Evolutionary conservation across 2,113 vertebrate species (phyloP).

Genomic region (Salvelinus sp.): DNA sequence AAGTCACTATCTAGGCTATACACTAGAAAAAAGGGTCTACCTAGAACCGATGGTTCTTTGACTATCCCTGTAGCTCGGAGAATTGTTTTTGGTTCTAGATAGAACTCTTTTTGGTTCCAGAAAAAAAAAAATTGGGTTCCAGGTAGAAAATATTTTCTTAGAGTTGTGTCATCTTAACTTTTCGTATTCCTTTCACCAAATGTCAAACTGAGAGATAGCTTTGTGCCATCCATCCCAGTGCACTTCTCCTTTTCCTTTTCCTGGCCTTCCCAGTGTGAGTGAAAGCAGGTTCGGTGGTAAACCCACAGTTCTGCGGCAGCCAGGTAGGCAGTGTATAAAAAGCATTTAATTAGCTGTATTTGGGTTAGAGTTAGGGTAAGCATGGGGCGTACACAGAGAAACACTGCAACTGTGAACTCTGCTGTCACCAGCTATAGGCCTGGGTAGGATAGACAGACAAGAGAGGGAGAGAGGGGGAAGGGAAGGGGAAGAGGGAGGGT

Average conservation of each 20-base stretch:
- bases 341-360: slow-evolving; percentile 67
- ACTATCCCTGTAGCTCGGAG: too few species aligned
- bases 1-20: slow-evolving; percentile 24
- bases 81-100: too few species aligned
- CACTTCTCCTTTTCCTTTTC: too few species aligned
- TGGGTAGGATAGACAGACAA: slow-evolving; percentile 4
- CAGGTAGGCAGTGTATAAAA: slow-evolving; percentile 62
- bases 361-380: slow-evolving; percentile 55
- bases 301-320: slow-evolving; percentile 59
- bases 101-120: too few species aligned
- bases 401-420: slow-evolving; percentile 37
- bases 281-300: slow-evolving; percentile 36
- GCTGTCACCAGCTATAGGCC: background rate
- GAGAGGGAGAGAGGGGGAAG: slow-evolving; percentile 21
- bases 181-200: too few species aligned
- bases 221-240: background rate
- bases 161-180: too few species aligned
- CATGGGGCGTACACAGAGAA: slow-evolving; percentile 46
- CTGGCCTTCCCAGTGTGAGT: background rate
- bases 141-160: too few species aligned
- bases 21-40: too few species aligned
- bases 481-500: background rate
- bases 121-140: too few species aligned
- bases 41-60: too few species aligned
- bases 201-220: too few species aligned